Base-by-base conservation (phyloP, 2,797 vertebrate species). In the Cebuella pygmaea region DNA sequence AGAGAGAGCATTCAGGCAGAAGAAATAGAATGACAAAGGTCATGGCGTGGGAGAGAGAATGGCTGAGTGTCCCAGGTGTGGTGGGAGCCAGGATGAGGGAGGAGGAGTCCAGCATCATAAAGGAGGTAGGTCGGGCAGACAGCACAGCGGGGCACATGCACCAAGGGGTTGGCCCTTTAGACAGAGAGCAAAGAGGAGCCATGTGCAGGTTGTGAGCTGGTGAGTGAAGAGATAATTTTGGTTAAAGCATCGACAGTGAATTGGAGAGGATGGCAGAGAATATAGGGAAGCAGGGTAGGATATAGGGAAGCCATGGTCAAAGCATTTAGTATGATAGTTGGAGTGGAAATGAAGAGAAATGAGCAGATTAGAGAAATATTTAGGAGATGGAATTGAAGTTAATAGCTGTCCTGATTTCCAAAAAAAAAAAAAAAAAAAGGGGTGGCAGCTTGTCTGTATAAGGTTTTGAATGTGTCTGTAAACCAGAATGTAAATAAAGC, bases 141-240 rank as follows among this genome's bases (percentile, higher is more conserved):
- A 0, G 1, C 12, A 26, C 19, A 33, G 82, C 5, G 33, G 52
- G 26, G 5, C 1, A 3, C 26, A 7, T 8, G 6, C 0, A 1
- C n/a, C 30, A 19, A 80, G 83, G 4, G 7, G 33, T 4, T 61
- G 26, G 19, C 44, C 81, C 11, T 79, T 86, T 24, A 33, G 26
- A 55, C 76, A 39, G 61, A 30, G 46, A 57, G 72, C 44, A 70
- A 61, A 88, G 72, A 19, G 2, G 14, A 57, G 30, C 33, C 7
- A 0, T 4, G 17, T 24, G n/a, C 26, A 20, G 50, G 22, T 52
- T 27, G 33, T 75, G 81, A 67, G 4, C 52, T 70, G 55, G 64
- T 11, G 13, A 30, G 59, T 50, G n/a, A 81, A 67, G 57, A 76
- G 27, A 39, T 14, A 27, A 48, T 46, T 61, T 27, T 50, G 64